Conservation (phyloP, 2,888 invertebrate species). For the Tetragonula carbonaria region DNA sequence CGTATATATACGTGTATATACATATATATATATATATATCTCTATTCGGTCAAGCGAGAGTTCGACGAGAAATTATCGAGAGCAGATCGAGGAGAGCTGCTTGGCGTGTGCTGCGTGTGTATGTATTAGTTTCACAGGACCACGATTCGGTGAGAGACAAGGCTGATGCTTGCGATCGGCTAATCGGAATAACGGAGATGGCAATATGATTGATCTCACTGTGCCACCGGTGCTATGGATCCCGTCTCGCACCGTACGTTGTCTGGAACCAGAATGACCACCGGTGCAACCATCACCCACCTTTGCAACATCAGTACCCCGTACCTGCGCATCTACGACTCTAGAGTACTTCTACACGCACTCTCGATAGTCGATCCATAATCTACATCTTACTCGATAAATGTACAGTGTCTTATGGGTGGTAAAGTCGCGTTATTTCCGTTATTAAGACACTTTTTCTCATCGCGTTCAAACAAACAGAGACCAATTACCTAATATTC, state of each 20-base stretch:
- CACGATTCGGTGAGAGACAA: constrained; percentile 78
- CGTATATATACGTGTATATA: too few relatives aligned
- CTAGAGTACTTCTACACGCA: constrained; percentile 83
- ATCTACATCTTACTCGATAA: constrained; percentile 67
- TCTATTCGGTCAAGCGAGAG: constrained; percentile 38
- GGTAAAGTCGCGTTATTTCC: constrained; percentile 62
- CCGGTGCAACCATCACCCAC: constrained; percentile 67
- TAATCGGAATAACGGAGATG: constrained; percentile 75
- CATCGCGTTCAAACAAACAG: constrained; percentile 1
- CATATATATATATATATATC: too few relatives aligned
- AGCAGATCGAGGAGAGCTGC: constrained; percentile 73
- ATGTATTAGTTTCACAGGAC: constrained; percentile 84
- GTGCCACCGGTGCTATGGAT: constrained; percentile 71
- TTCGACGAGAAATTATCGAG: constrained; percentile 44
- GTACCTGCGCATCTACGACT: constrained; percentile 80
- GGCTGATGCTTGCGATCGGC: constrained; percentile 72
- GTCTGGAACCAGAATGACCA: constrained; percentile 69
- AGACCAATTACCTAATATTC: constrained; percentile 11
- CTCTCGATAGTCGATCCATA: constrained; percentile 81
- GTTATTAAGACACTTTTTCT: constrained; percentile 53
- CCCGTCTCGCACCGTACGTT: constrained; percentile 66
- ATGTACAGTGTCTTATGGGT: constrained; percentile 62
- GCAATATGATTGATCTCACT: constrained; percentile 67
- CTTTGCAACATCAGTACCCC: constrained; percentile 73
- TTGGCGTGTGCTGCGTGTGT: constrained; percentile 84